These are phyloP conservation scores for Sebastes hubbsi DNA, from an alignment of 2,797 vertebrate species.

Conservation along the genomic window DNA sequence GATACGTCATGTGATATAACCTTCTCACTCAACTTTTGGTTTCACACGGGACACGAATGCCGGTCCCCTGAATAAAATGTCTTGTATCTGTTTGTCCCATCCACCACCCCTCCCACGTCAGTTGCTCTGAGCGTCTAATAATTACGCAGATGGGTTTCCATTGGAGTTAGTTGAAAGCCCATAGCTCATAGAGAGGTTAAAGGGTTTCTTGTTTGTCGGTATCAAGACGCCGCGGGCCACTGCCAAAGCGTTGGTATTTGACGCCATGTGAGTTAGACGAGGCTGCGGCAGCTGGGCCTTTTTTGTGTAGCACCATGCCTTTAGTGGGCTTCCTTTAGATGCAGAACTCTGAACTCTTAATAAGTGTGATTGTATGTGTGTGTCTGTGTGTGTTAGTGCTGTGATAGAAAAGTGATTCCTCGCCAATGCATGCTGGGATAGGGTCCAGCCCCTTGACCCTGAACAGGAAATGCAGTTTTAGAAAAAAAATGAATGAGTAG, in stretches of 20 bases:
- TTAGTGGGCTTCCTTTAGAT: background rate
- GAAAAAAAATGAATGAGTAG: rapidly evolving
- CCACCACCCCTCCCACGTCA: background rate
- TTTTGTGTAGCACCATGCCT: background rate
- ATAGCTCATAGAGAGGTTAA: too few species aligned
- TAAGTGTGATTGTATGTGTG: background rate
- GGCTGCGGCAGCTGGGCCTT: background rate
- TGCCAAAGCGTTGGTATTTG: background rate
- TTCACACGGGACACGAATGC: too few species aligned
- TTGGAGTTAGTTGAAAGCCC: background rate
- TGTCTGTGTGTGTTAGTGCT: too few species aligned
- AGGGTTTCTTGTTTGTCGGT: background rate
- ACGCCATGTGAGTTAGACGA: rapidly evolving
- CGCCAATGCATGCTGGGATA: too few species aligned
- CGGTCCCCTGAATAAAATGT: too few species aligned
- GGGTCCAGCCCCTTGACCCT: rapidly evolving
- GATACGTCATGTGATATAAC: rapidly evolving
- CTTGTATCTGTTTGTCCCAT: too few species aligned
- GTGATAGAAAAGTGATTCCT: too few species aligned
- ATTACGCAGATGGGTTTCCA: too few species aligned
- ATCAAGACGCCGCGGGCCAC: background rate
- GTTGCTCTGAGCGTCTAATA: too few species aligned
- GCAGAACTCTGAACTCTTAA: background rate
- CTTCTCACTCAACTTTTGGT: too few species aligned
- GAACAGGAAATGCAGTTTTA: too few species aligned